phyloP scores from a whole-genome alignment of 2,888 invertebrate species.

The Dyspetes luteomarginatus region DNA sequence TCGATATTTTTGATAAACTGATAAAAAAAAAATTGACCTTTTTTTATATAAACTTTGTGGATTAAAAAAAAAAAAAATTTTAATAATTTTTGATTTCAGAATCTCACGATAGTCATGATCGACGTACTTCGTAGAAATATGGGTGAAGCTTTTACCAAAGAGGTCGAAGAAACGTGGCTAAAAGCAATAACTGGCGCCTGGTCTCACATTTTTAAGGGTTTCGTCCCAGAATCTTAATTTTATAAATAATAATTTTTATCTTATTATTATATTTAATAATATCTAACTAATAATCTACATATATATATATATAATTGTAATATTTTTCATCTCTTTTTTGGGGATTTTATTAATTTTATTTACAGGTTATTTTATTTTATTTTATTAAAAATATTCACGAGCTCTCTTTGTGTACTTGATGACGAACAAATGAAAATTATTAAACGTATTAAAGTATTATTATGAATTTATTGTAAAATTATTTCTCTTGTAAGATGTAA shows the following conservation, averaged over 20 bases:
- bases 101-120: slow-evolving; percentile 81
- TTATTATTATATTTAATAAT: not conserved
- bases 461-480: not conserved
- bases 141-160: slow-evolving; percentile 82
- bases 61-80: not conserved
- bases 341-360: not conserved
- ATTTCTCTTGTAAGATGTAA: no score
- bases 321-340: slow-evolving; percentile 43
- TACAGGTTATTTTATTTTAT: not conserved
- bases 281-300: not conserved
- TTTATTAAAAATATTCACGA: not conserved
- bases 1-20: no score
- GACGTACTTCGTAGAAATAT: slow-evolving; percentile 82
- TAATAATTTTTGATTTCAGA: slow-evolving; percentile 76
- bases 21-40: not conserved
- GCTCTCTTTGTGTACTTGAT: not conserved
- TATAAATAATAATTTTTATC: not conserved
- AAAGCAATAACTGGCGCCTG: slow-evolving; percentile 75
- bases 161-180: slow-evolving; percentile 83
- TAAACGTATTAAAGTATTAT: not conserved
- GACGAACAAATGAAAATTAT: not conserved
- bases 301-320: slow-evolving; percentile 1
- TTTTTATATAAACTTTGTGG: not conserved
- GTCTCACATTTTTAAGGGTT: slow-evolving; percentile 62
- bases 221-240: slow-evolving; percentile 47